Evolutionary conservation across 2,888 invertebrate species (phyloP).

Genomic region (Hedya salicella): DNA sequence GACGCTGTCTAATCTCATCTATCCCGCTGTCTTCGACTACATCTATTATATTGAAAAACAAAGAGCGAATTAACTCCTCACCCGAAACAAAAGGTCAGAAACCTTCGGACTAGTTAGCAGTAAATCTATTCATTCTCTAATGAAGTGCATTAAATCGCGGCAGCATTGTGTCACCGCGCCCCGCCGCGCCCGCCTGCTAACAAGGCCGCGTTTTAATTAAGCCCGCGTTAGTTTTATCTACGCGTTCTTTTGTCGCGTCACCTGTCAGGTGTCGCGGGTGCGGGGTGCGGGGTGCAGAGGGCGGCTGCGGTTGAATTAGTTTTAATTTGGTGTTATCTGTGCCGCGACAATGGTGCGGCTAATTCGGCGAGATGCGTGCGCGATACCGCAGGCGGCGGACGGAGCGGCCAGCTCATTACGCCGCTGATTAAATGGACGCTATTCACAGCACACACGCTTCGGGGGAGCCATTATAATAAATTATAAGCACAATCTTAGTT

Average conservation of each 20-base stretch:
- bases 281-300: not conserved
- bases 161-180: conserved; percentile 46
- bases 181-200: conserved; percentile 47
- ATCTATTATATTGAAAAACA: not conserved
- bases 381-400: conserved; percentile 49
- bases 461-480: conserved; percentile 49
- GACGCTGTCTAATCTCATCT: not conserved
- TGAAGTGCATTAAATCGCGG: conserved; percentile 52
- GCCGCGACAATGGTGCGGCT: conserved; percentile 54
- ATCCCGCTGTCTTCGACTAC: not conserved
- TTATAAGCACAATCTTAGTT: conserved; percentile 48
- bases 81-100: conserved; percentile 19
- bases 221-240: conserved; percentile 59
- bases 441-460: conserved; percentile 32
- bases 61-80: conserved; percentile 15
- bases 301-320: conserved; percentile 50
- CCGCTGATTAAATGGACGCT: conserved; percentile 51
- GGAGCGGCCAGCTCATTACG: conserved; percentile 45
- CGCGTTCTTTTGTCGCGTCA: conserved; percentile 52
- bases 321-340: conserved; percentile 54
- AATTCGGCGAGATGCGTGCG: conserved; percentile 55
- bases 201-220: conserved; percentile 63
- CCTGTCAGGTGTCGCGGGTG: conserved; percentile 30
- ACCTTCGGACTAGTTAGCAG: conserved; percentile 42
- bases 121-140: conserved; percentile 52